phyloP scores from a whole-genome alignment of 2,888 invertebrate genomes.

The Stenodema calcarata region DNA sequence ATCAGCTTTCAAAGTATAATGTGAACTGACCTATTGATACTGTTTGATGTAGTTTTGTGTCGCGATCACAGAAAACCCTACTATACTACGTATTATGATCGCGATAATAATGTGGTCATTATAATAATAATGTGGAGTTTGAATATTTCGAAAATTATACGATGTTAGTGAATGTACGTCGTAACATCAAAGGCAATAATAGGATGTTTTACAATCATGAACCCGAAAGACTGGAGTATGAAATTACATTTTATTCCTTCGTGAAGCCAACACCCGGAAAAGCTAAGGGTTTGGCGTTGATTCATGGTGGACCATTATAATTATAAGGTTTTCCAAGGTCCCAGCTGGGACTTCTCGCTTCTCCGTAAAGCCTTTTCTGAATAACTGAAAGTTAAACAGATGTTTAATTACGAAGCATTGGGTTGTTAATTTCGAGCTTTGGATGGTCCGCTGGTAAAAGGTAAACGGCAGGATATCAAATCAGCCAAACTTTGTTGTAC shows the following conservation, averaged over 20 bases:
- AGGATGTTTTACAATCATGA: not conserved
- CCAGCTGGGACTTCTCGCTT: not conserved
- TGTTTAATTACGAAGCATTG: not conserved
- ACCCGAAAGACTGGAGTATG: not conserved
- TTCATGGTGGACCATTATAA: not conserved
- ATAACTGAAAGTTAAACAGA: not conserved
- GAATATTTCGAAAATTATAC: no score
- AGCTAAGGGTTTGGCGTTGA: not conserved
- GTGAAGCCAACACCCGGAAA: not conserved
- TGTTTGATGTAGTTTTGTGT: no score
- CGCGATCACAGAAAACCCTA: no score
- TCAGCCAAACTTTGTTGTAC: not conserved
- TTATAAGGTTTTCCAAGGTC: not conserved
- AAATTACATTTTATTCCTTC: constrained; percentile 15
- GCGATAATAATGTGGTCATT: no score
- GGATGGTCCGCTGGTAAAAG: not conserved
- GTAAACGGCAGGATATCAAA: not conserved
- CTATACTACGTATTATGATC: no score
- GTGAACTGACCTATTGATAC: no score
- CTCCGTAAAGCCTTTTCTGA: not conserved
- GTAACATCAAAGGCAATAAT: no score
- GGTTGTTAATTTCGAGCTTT: not conserved
- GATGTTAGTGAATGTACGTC: no score
- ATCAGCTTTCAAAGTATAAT: no score
- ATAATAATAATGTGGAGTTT: no score